A percentile compares a stretch with the other conserved stretches of the same genome.
These are phyloP conservation scores for Contarinia nasturtii DNA, from an alignment of 1,140 invertebrate species.

Conservation along the genomic window DNA sequence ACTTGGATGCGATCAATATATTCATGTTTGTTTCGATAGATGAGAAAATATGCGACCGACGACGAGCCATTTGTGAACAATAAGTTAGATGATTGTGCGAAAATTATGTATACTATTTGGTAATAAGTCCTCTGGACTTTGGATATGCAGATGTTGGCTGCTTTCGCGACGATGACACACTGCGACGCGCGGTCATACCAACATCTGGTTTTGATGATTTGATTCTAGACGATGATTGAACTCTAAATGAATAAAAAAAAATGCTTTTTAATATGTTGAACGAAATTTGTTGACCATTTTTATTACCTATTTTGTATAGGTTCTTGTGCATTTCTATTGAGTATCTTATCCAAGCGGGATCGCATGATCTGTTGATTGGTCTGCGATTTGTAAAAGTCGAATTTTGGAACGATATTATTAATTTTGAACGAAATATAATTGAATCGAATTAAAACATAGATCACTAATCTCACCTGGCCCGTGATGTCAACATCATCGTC, in stretches of 20 bases:
- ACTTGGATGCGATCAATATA: too few species aligned
- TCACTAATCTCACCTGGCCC: conserved; percentile 8
- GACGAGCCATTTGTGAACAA: too few species aligned
- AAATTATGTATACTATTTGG: conserved; percentile 15
- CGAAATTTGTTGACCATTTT: conserved; percentile 3
- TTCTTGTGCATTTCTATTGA: conserved; percentile 20
- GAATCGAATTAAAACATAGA: too few species aligned
- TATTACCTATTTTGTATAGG: conserved; percentile 7
- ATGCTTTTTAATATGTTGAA: not conserved
- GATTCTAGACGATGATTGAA: not conserved
- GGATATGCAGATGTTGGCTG: conserved; percentile 23
- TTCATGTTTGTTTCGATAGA: too few species aligned
- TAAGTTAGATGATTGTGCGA: too few species aligned
- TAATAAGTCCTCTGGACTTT: conserved; percentile 21
- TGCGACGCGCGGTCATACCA: not conserved
- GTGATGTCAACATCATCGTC: conserved; percentile 47
- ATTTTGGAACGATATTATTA: too few species aligned
- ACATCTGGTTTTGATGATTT: conserved; percentile 3
- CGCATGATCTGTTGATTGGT: conserved; percentile 8
- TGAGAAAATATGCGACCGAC: too few species aligned
- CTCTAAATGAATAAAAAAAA: not conserved
- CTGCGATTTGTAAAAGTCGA: too few species aligned
- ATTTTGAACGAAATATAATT: too few species aligned
- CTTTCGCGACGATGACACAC: conserved; percentile 6
- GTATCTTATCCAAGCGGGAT: conserved; percentile 20